Conservation (phyloP, 2,888 invertebrate genomes). For the Crocallis elinguaria region DNA sequence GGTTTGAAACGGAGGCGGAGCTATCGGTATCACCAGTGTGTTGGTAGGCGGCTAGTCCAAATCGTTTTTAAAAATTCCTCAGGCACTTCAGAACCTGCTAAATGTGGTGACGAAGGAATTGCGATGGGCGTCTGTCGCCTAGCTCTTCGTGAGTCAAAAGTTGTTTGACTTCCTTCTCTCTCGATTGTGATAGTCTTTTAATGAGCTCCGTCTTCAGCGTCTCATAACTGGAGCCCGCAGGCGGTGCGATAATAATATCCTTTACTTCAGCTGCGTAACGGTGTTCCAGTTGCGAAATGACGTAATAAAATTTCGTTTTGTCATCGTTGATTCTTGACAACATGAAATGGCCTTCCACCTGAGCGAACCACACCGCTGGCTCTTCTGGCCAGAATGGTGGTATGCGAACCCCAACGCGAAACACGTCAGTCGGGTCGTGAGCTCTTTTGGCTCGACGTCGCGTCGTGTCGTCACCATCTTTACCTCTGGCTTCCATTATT, state of each 20-base stretch:
- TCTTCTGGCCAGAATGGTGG: constrained; percentile 14
- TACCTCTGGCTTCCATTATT: too few relatives aligned
- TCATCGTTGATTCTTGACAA: constrained; percentile 4
- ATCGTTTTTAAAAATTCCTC: neutral
- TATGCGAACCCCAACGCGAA: too few relatives aligned
- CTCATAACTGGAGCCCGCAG: constrained; percentile 3
- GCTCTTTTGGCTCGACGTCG: too few relatives aligned
- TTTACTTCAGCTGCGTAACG: constrained; percentile 8
- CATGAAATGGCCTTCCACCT: constrained; percentile 5
- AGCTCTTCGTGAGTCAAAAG: neutral
- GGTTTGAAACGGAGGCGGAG: too few relatives aligned
- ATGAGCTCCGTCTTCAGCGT: neutral
- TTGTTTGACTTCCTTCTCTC: neutral
- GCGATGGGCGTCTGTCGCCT: neutral
- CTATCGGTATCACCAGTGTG: too few relatives aligned
- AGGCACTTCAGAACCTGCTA: neutral
- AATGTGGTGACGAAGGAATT: neutral
- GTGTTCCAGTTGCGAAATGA: constrained; percentile 3
- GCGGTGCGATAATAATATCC: constrained; percentile 8
- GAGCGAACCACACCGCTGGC: constrained; percentile 6
- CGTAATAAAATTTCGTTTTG: constrained; percentile 9
- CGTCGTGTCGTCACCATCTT: too few relatives aligned
- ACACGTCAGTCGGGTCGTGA: too few relatives aligned
- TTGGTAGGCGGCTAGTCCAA: neutral
- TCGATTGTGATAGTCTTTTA: neutral